Evolutionary conservation across 2,888 invertebrate genomes (phyloP).

Genomic region (Lepidocyrtinus sp.): DNA sequence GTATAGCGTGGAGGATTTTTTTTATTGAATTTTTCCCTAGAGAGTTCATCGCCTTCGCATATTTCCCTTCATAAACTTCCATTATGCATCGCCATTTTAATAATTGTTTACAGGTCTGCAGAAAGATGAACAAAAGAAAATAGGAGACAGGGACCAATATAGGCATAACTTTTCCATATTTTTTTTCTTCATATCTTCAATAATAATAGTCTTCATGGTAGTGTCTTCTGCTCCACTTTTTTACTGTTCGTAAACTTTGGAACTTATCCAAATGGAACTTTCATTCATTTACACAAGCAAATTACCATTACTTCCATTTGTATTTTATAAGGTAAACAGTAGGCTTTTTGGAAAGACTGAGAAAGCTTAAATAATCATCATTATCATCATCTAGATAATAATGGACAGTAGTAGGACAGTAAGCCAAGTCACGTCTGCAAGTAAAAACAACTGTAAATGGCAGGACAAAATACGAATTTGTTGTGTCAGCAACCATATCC

Average conservation of each 20-base stretch:
- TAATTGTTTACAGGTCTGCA: neutral
- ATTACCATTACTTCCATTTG: conserved; percentile 25
- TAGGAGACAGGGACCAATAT: too few species aligned
- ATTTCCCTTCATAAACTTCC: neutral
- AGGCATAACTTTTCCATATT: neutral
- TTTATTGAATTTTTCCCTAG: neutral
- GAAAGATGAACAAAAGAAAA: conserved; percentile 17
- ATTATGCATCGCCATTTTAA: neutral
- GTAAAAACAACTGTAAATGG: conserved; percentile 7
- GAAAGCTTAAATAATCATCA: conserved; percentile 19
- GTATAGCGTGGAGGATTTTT: neutral
- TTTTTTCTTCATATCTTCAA: neutral
- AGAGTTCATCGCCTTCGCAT: neutral
- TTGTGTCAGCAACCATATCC: conserved; percentile 2
- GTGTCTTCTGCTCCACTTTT: conserved; percentile 10
- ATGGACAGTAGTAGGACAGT: conserved; percentile 41
- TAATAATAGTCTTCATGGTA: neutral
- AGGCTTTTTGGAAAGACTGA: neutral
- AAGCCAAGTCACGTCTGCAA: conserved; percentile 18
- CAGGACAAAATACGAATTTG: conserved; percentile 3
- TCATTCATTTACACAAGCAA: neutral
- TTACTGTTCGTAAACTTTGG: conserved; percentile 18
- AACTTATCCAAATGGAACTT: conserved; percentile 30
- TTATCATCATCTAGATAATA: neutral
- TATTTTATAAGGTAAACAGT: conserved; percentile 34